A percentile compares a stretch with the other conserved stretches of the same genome.
phyloP scores from a whole-genome alignment of 1,140 invertebrate species.

The Neoseiulus cucumeris region DNA sequence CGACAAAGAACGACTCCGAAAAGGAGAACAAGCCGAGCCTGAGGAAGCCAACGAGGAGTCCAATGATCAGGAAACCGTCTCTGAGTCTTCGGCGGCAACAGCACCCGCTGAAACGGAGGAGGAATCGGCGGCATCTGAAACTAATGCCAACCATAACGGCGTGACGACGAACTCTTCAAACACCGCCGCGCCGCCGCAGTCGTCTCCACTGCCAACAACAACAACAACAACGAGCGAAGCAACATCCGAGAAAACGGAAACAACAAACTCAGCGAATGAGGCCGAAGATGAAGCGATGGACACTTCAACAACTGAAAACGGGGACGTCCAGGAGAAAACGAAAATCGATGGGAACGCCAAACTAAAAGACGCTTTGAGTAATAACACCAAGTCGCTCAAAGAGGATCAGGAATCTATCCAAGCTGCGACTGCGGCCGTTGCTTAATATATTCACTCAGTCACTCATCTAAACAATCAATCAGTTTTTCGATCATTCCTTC shows the following conservation, averaged over 20 bases:
- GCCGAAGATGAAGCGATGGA: background rate
- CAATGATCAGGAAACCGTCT: background rate
- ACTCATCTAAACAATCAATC: no score
- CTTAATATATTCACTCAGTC: constrained; percentile 1
- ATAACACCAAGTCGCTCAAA: background rate
- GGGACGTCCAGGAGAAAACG: background rate
- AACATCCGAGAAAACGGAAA: no score
- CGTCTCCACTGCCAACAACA: no score
- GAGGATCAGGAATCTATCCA: background rate
- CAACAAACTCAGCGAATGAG: no score
- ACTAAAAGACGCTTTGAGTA: constrained; percentile 6
- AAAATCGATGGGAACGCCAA: background rate
- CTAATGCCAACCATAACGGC: no score
- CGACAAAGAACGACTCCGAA: background rate
- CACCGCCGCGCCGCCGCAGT: no score
- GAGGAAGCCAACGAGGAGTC: background rate
- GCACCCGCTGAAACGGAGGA: no score
- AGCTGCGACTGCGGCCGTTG: constrained; percentile 9
- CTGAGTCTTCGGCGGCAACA: no score
- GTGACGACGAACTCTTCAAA: no score
- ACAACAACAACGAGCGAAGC: no score
- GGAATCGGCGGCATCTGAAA: no score
- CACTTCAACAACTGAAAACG: background rate
- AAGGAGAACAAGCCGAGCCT: background rate
- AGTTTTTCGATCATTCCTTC: no score